Base-by-base conservation (phyloP, 2,113 vertebrate genomes). In the Esox niger region DNA sequence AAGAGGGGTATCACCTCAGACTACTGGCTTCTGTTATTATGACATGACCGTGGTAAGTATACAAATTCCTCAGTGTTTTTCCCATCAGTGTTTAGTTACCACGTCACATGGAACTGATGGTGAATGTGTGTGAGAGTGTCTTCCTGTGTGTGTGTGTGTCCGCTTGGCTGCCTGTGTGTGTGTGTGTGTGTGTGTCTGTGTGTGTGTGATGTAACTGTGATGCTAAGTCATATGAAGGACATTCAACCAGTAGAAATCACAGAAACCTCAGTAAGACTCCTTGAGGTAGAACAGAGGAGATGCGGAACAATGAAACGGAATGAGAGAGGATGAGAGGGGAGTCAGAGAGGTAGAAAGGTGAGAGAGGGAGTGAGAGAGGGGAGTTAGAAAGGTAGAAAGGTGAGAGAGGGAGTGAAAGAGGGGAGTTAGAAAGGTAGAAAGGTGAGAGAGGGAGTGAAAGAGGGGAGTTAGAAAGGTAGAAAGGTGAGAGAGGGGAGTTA, bases 1-100 rank as follows among this genome's bases (percentile, higher is more conserved):
- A 64, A 76, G 75, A 62, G 55, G 30, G 47, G 6, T 15, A n/a
- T 47, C 62, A 66, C 65, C 11, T 70, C 73, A 57, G 54, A 66
- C 46, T 56, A 70, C 49, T 49, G 62, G 15, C 8, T 62, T 33
- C 46, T 64, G 35, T 62, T 17, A 35, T 43, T 63, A 6, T 73
- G n/a, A 66, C 52, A n/a, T 25, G 47, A 23, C 47, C 21, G 47
- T 17, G n/a, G 47, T 21, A 52, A n/a, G 47, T 23, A 21, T 21
- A 52, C 9, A 60, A 21, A 56, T 23, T 31, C 3, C 17, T 17
- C 17, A 4, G 13, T 43, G 13, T 43, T 43, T 17, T 43, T 43
- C 1, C 17, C 38, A 43, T 43, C 38, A 43, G 3, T 43, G 38
- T 15, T 43, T 15, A 43, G 3, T 43, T 15, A 62, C 27, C 64